Evolutionary conservation across 2,113 vertebrate genomes (phyloP).

Genomic region (Sitta europaea): DNA sequence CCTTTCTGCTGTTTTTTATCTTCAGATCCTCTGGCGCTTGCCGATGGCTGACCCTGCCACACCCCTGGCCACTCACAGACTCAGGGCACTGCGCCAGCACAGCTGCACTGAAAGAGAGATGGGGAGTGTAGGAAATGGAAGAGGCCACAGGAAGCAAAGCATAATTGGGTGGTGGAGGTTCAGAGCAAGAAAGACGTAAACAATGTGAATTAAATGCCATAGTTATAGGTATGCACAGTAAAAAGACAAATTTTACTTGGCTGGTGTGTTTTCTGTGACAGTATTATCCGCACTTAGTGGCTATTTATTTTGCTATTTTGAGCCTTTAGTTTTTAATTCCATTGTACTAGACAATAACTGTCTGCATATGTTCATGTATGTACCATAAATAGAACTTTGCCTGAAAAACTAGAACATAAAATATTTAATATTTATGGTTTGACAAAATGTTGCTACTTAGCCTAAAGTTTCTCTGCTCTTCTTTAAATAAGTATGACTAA

Average conservation of each 20-base stretch:
- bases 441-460: not conserved
- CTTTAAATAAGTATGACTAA: not conserved
- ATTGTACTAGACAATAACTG: not conserved
- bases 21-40: no score
- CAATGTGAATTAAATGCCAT: not conserved
- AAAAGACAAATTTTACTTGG: not conserved
- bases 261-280: not conserved
- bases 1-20: not conserved
- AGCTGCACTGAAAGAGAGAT: not conserved
- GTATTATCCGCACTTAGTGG: not conserved
- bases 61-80: fast-evolving
- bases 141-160: not conserved
- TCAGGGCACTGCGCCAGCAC: fast-evolving
- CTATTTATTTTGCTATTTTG: not conserved
- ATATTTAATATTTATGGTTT: not conserved
- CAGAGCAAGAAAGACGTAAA: not conserved
- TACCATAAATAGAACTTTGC: not conserved
- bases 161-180: not conserved
- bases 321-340: not conserved
- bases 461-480: not conserved
- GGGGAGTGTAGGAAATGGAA: not conserved
- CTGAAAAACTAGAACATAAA: not conserved
- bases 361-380: not conserved
- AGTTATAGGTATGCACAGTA: not conserved
- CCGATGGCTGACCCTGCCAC: fast-evolving